Base-by-base conservation (phyloP, 2,888 invertebrate species). In the Smittia sp. region DNA sequence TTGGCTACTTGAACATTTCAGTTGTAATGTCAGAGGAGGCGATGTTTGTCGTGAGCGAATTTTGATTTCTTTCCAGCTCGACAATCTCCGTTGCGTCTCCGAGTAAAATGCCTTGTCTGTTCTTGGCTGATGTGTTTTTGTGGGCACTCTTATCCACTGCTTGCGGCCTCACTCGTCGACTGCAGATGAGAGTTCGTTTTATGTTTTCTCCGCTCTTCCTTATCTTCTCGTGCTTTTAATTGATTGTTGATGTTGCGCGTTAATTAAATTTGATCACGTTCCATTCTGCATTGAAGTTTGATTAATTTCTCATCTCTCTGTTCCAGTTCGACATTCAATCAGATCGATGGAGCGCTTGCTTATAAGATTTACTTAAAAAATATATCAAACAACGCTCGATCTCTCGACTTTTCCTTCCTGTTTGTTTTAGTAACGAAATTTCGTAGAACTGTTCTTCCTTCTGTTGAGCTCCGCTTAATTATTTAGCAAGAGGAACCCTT, bases 1-100 rank as follows among this genome's bases (percentile, higher is more conserved):
- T 81, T 83, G 83, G 82, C 83, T 83, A 83, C 82, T 83, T 83
- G 83, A 83, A 80, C 83, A 83, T 83, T 82, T 82, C 79, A 83
- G 79, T 78, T 81, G 41, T 66, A 72, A 73, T 52, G 81, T 80
- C 80, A 82, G 82, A 79, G 83, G 83, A 79, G 83, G 80, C 78
- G 82, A 82, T 78, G 82, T 80, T 80, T 83, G 82, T 78, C 83
- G 80, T 78, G 83, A 82, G 77, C 82, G 82, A 83, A 83, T 83
- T 78, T 81, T 79, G 63, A 22, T 27, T 63, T 27, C 2, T 24
- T 58, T 7, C n/a, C 15, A 58, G 27, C 3, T 63, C 63, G 63
- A 25, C 24, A 63, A 25, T 24, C 24, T 24, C 22, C 24, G 25
- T 25, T 24, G 1, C 25, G 13, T 25, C 15, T 58, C 13, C 15